Evolutionary conservation across 2,797 vertebrate genomes (phyloP).

Genomic region (Sternotherus odoratus): DNA sequence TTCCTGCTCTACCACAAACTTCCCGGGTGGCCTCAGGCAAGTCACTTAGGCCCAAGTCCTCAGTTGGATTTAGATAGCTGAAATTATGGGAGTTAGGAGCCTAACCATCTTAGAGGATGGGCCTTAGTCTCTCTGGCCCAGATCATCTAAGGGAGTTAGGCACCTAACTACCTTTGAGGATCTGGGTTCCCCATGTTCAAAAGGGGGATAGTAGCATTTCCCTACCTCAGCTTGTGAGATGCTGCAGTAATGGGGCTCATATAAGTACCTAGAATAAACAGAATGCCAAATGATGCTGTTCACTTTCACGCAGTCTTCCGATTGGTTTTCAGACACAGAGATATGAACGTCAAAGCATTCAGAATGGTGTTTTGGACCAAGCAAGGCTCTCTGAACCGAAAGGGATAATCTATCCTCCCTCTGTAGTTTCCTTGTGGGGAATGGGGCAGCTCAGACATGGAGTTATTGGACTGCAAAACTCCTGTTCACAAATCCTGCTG

Average conservation of each 20-base stretch:
- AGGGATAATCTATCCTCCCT: background rate
- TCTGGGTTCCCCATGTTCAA: background rate
- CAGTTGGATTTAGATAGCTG: background rate
- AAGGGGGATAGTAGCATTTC: background rate
- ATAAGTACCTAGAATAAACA: background rate
- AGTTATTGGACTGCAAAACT: background rate
- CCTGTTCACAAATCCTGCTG: background rate
- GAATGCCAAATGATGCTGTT: background rate
- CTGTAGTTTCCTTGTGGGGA: background rate
- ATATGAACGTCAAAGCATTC: background rate
- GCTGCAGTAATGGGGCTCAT: background rate
- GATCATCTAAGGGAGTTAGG: background rate
- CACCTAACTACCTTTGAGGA: background rate
- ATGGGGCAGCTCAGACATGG: too few species aligned
- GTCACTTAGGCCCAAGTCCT: background rate
- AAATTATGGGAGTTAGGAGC: background rate
- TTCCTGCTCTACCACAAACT: background rate
- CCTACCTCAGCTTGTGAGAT: background rate
- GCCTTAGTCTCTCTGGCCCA: background rate
- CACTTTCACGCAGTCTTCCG: background rate
- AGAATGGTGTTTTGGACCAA: background rate
- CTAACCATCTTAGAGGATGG: background rate
- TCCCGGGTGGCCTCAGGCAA: background rate
- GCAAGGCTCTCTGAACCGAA: background rate
- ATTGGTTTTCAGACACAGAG: background rate